Percentiles rank a stretch among this genome's conserved stretches.
Conservation (phyloP, 2,113 vertebrate genomes). For the Erythrocebus patas region DNA sequence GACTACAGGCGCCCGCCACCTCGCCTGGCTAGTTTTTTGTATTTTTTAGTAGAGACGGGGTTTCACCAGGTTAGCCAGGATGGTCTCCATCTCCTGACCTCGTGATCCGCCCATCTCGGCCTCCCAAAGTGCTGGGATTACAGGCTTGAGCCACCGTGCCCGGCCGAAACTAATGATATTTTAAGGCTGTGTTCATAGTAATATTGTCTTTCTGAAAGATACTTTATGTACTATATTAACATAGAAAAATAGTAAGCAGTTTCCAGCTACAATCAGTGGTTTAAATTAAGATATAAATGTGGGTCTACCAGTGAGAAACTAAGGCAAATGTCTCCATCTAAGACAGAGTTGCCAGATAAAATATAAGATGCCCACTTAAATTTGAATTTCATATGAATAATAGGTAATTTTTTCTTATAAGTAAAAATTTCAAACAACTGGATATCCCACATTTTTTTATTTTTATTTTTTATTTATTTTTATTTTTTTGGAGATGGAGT, state of each 20-base stretch:
- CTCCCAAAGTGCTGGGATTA: no score
- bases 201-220: constrained; percentile 28
- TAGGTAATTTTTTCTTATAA: constrained; percentile 7
- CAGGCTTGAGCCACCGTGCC: no score
- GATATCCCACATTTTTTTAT: background rate
- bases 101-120: no score
- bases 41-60: no score
- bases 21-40: no score
- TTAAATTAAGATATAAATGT: constrained; percentile 18
- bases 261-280: constrained; percentile 33
- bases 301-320: background rate
- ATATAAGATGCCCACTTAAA: background rate
- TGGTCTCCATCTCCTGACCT: no score
- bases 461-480: no score
- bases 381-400: constrained; percentile 48
- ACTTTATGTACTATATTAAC: background rate
- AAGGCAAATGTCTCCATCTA: background rate
- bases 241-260: constrained; percentile 1
- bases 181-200: background rate
- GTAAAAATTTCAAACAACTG: background rate
- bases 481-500: no score
- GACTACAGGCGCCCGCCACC: no score
- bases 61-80: no score
- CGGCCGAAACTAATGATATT: background rate
- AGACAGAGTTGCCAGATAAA: constrained; percentile 1